phyloP scores from a whole-genome alignment of 35 echinoderm and acorn worm species.

The Apostichopus californicus region DNA sequence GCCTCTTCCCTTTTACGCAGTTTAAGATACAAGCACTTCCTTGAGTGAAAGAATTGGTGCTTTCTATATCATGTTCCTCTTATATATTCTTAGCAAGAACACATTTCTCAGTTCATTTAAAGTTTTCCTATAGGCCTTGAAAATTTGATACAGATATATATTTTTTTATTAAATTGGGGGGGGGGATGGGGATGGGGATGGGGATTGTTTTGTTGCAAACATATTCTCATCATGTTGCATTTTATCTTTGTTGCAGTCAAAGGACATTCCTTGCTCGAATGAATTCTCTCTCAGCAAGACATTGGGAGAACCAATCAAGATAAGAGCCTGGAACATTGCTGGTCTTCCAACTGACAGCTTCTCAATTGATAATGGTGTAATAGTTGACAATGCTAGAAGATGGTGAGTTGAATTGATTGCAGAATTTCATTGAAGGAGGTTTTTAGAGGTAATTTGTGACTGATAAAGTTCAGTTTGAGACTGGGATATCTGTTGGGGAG shows the following conservation, averaged over 20 bases:
- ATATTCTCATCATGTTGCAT: not conserved
- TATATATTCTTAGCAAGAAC: too few species aligned
- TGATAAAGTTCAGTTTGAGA: too few species aligned
- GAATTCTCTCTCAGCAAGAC: constrained; percentile 93
- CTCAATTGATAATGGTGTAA: constrained; percentile 98
- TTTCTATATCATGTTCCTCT: too few species aligned
- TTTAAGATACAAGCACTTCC: too few species aligned
- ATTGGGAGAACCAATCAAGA: constrained; percentile 98
- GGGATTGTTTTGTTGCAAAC: not conserved
- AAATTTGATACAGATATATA: not conserved
- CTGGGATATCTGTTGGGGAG: too few species aligned
- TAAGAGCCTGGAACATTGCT: constrained; percentile 99
- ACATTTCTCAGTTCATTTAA: not conserved
- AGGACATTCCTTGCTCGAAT: constrained; percentile 87
- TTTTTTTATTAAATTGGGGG: too few species aligned
- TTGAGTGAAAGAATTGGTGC: too few species aligned
- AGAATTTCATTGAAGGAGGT: too few species aligned
- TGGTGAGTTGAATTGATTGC: constrained; percentile 66
- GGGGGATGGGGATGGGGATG: not conserved
- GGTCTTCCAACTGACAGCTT: constrained; percentile 96
- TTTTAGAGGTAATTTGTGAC: too few species aligned
- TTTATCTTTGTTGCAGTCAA: constrained; percentile 58
- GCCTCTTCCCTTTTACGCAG: too few species aligned
- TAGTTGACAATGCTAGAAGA: constrained; percentile 97
- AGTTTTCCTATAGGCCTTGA: not conserved